Conservation (phyloP, 2,113 vertebrate genomes). For the Rousettus leschenaultii region DNA sequence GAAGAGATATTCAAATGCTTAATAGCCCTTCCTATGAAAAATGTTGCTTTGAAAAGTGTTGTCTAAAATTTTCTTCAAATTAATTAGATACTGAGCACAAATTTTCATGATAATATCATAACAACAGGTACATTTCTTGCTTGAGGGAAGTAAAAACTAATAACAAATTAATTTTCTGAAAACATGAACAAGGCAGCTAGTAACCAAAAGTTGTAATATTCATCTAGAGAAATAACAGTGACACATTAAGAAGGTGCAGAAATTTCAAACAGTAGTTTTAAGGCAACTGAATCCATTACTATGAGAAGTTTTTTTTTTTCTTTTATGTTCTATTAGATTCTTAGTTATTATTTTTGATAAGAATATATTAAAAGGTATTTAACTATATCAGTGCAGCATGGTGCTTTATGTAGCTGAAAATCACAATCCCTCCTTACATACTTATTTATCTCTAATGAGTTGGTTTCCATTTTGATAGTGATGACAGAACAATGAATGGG, state of each 20-base stretch:
- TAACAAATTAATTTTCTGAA: conserved; percentile 30
- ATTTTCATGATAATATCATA: conserved; percentile 48
- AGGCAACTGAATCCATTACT: not conserved
- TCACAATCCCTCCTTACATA: not conserved
- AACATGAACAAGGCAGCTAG: not conserved
- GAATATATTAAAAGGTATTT: not conserved
- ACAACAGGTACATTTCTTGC: not conserved
- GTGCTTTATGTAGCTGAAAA: not conserved
- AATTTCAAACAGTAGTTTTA: not conserved
- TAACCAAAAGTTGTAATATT: conserved; percentile 17
- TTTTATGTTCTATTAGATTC: not conserved
- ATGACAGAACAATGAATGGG: not conserved
- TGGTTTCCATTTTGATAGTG: conserved; percentile 29
- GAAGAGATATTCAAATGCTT: conserved; percentile 38
- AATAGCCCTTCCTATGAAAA: not conserved
- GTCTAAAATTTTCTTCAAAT: not conserved
- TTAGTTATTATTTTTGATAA: not conserved
- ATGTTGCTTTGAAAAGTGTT: not conserved
- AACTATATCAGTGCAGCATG: not conserved
- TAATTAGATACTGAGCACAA: not conserved
- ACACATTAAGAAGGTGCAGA: not conserved
- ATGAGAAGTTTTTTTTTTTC: not conserved
- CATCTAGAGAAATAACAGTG: not conserved
- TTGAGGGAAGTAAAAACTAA: conserved; percentile 8
- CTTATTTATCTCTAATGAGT: not conserved